Evolutionary conservation across 2,113 vertebrate genomes (phyloP).

Genomic region (Misgurnus anguillicaudatus): DNA sequence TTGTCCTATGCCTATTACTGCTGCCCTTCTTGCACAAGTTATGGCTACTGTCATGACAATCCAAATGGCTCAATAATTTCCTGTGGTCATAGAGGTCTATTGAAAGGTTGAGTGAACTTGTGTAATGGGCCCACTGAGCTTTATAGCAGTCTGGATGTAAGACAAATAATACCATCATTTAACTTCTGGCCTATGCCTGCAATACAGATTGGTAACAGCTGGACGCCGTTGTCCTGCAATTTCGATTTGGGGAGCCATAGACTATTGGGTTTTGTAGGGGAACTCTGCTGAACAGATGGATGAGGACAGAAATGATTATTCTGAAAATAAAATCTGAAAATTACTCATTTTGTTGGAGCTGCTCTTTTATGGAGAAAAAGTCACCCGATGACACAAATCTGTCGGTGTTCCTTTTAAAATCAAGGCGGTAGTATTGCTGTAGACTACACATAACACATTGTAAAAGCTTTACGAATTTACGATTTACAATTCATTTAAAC

Average conservation of each 20-base stretch:
- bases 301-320: conserved; percentile 16
- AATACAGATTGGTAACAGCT: conserved; percentile 23
- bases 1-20: conserved; percentile 17
- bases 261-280: conserved; percentile 6
- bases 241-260: conserved; percentile 16
- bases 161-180: conserved; percentile 35
- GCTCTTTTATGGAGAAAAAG: conserved; percentile 28
- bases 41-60: conserved; percentile 16
- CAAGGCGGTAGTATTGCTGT: neutral
- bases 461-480: too few species aligned
- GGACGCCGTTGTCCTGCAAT: conserved; percentile 1
- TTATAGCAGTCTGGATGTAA: conserved; percentile 32
- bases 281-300: neutral
- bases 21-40: conserved; percentile 17
- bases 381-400: neutral
- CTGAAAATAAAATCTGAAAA: neutral
- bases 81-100: conserved; percentile 32
- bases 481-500: too few species aligned
- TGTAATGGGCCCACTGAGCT: conserved; percentile 36
- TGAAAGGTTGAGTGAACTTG: conserved; percentile 23
- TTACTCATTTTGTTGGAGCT: neutral
- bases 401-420: neutral
- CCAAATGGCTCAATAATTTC: conserved; percentile 37
- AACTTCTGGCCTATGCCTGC: conserved; percentile 1
- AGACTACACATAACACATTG: neutral